These are phyloP conservation scores for Macroteleia sp. DNA, from an alignment of 2,888 invertebrate genomes.

Conservation along the genomic window DNA sequence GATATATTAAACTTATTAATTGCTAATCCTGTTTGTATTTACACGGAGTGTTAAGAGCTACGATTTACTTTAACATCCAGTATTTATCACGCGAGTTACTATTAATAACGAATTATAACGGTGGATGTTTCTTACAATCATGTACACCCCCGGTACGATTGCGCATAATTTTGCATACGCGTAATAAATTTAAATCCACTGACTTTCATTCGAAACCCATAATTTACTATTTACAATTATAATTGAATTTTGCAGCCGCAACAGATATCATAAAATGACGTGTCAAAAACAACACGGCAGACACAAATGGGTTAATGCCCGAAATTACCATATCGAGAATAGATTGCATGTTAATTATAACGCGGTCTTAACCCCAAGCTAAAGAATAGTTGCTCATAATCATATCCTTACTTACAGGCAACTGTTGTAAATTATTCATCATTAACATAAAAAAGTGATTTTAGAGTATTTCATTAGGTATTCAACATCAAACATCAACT, in stretches of 20 bases:
- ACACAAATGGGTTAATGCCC: conserved; percentile 49
- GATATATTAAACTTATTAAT: too few species aligned
- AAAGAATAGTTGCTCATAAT: conserved; percentile 45
- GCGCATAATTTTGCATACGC: conserved; percentile 30
- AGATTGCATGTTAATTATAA: conserved; percentile 52
- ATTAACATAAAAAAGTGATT: conserved; percentile 48
- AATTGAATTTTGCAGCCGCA: conserved; percentile 30
- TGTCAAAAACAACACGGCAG: conserved; percentile 34
- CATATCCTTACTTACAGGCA: conserved; percentile 12
- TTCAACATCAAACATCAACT: conserved; percentile 16
- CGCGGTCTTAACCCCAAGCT: conserved; percentile 20
- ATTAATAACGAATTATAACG: too few species aligned
- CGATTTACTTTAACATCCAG: too few species aligned
- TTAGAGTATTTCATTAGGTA: conserved; percentile 18
- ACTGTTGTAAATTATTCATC: conserved; percentile 16
- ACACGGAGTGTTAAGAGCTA: too few species aligned
- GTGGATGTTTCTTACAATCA: too few species aligned
- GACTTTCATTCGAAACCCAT: conserved; percentile 24
- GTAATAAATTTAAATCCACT: conserved; percentile 6
- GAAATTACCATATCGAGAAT: conserved; percentile 43
- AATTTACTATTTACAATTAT: conserved; percentile 52
- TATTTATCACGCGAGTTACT: too few species aligned
- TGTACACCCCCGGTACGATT: too few species aligned
- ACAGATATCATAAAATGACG: conserved; percentile 33
- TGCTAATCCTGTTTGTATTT: too few species aligned